Evolutionary conservation across 2,888 invertebrate genomes (phyloP), one percentile per base, ranked within the genome.

Genomic region (Epiblema foenella): DNA sequence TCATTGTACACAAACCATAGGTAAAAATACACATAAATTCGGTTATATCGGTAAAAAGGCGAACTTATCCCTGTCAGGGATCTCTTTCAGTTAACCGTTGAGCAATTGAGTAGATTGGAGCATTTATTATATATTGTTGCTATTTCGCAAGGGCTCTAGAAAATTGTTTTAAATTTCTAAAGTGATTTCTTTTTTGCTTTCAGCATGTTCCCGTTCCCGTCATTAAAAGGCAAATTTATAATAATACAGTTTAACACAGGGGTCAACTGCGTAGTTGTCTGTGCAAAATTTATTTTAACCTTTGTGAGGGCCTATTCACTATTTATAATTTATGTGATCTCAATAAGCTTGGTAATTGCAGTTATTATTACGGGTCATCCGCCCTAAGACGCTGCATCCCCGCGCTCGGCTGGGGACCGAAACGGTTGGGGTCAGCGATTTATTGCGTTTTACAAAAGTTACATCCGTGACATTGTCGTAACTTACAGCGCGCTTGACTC

Each of bases 251-350:
- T 58, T 54, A 24, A 33, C 33, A 60, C 64, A 54, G 37, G 58
- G 64, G 72, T 68, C 68, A 68, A 68, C 52, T 68, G 58, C 42
- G 73, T 74, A 75, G 72, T 77, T 75, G 76, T 69, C 77, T 73
- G 75, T 77, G 57, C 73, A 77, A 74, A 75, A 82, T 82, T 80
- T 77, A 78, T 78, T 76, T 68, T 17, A 69, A 60, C 62, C 72
- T 74, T 77, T 78, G 49, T 74, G 17, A 33, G 62, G 42, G 52
- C 52, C 70, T 56, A 56, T 69, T 54, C 71, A 77, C 81, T 86
- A 88, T 90, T 89, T 88, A 88, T 90, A 91, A 91, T 92, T 90
- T 91, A 90, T 91, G 89, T 87, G 87, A 86, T 90, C 89, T 89
- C 87, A 88, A 89, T 90, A 89, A 85, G 81, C 77, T 84, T 86